These are phyloP conservation scores for Daboia siamensis DNA, from an alignment of 2,113 vertebrate species.

Conservation along the genomic window DNA sequence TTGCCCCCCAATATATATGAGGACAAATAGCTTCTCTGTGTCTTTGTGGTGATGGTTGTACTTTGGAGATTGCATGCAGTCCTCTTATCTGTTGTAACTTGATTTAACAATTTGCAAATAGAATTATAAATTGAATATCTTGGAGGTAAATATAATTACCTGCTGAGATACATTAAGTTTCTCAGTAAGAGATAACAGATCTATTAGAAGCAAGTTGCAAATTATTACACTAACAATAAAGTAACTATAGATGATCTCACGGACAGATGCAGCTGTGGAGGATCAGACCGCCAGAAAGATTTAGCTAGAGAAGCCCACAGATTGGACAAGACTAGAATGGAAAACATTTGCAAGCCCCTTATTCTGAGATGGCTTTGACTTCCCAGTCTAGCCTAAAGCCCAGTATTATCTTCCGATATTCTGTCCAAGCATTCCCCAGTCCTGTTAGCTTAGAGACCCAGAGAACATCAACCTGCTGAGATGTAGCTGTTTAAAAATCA, in stretches of 20 bases:
- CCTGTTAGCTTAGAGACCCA: not conserved
- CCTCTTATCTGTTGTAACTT: not conserved
- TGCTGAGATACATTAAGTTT: conserved; percentile 21
- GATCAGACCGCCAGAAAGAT: not conserved
- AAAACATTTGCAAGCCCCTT: not conserved
- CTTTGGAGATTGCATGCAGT: not conserved
- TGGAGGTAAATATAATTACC: conserved; percentile 7
- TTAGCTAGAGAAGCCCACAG: not conserved
- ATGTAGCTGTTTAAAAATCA: not conserved
- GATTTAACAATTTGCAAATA: conserved; percentile 6
- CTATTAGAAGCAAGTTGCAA: not conserved
- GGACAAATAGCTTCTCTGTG: not conserved
- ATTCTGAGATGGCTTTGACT: not conserved
- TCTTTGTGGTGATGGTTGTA: not conserved
- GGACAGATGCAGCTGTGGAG: not conserved
- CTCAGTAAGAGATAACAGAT: conserved; percentile 6
- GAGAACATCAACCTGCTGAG: not conserved
- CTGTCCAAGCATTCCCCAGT: not conserved
- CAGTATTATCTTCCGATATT: not conserved
- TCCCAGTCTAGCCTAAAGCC: not conserved
- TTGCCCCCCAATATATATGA: not conserved
- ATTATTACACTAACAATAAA: not conserved
- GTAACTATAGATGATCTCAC: not conserved
- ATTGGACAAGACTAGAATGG: not conserved
- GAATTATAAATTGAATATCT: conserved; percentile 6